Evolutionary conservation across 2,113 vertebrate species (phyloP).

Genomic region (Tympanuchus pallidicinctus): DNA sequence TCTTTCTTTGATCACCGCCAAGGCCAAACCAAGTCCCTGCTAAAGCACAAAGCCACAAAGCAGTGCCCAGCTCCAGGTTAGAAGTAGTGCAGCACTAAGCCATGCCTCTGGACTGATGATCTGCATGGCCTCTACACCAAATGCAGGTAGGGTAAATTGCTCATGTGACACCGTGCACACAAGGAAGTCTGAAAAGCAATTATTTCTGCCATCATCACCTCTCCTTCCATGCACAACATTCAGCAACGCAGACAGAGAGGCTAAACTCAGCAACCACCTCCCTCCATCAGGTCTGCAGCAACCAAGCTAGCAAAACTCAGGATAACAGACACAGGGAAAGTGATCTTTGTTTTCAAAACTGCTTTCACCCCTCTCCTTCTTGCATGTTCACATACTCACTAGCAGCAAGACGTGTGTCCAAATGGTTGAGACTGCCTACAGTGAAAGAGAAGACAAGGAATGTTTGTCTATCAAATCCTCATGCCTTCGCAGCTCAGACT

Average conservation of each 20-base stretch:
- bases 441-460: neutral
- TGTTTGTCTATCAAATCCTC: neutral
- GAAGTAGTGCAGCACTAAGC: neutral
- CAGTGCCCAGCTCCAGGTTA: neutral
- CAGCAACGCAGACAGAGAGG: neutral
- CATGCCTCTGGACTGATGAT: neutral
- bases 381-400: neutral
- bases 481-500: neutral
- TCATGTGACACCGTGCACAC: rapidly evolving
- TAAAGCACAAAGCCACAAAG: neutral
- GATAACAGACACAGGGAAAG: neutral
- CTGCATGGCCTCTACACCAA: neutral
- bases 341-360: neutral
- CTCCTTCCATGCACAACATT: neutral
- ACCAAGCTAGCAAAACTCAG: neutral
- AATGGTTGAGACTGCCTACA: neutral
- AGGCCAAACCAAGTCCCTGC: neutral
- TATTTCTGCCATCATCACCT: neutral
- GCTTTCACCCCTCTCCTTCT: neutral
- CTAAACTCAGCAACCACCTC: neutral
- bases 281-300: neutral
- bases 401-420: rapidly evolving
- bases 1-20: rapidly evolving
- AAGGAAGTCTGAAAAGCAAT: neutral
- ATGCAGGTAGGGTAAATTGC: neutral